Base-by-base conservation (phyloP, 2,888 invertebrate genomes). In the Dilophus febrilis region DNA sequence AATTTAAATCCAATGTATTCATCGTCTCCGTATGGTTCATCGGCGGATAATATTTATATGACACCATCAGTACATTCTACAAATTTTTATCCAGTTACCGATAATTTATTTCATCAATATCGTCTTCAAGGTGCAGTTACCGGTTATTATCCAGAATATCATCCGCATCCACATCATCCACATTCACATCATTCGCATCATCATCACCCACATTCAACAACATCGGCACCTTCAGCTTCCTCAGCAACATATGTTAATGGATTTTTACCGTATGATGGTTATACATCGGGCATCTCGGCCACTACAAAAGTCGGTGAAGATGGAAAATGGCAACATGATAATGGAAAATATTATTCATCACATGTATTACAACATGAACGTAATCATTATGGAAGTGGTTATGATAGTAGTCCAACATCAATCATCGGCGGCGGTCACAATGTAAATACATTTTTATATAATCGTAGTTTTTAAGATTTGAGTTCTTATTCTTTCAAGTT, bases 61-160 rank as follows among this genome's bases (percentile, higher is more conserved):
- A 61, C 67, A 38, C 65, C 67, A 40, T 59, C 54, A 50, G 56
- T 62, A 64, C 76, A 45, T 71, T 77, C 59, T 69, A 74, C 62
- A 64, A 82, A 64, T 78, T 87, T 64, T 64, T 88, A 49, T 68
- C 79, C 49, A 70, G 74, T 79, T 30, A 77, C 86, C 10, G 87
- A 88, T 53, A 87, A 87, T 54, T 71, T 90, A 51, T 88, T 88
- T 67, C 81, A 84, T 56, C 87, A 88, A 60, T 90, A 90, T 62
- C 75, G 88, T 46, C 80, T 87, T n/a, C 62, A 90, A 37, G 81
- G 86, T 30, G 71, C 75, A 4, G 56, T 59, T 31, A 57, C 62
- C n/a, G 87, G 88, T 58, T 83, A 83, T 53, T 76, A 81, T 1
- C 77, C 81, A 1, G 79, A 80, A 35, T 80, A 81, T 51, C 77